Evolutionary conservation across 2,797 vertebrate species (phyloP), one percentile per base, ranked within the genome.

Genomic region (Buphagus erythrorhynchus): DNA sequence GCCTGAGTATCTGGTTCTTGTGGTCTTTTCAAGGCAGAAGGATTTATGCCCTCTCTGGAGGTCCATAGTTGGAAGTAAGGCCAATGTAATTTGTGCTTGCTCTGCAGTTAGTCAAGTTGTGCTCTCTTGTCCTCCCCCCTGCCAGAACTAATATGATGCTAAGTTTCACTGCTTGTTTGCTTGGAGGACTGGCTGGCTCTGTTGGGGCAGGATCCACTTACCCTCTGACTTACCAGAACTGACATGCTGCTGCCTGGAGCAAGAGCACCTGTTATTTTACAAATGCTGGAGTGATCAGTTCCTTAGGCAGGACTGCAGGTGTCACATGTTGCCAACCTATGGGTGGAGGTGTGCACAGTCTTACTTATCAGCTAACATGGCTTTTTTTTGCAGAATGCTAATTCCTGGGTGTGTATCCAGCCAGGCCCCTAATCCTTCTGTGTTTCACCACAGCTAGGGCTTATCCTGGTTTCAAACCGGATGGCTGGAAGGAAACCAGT

Each of bases 221-320:
- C 66, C 28, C 16, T 87, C 43, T 80, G 51, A 69, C 49, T 72
- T 72, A 42, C 25, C 38, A 72, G 62, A 52, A 67, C 49, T 80
- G 68, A 88, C 5, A 3, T 77, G 52, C 61, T 74, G 35, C 73
- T 71, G 28, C 55, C 79, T 72, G 82, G 35, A 91, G 85, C 90
- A 78, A 83, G 73, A 93, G 48, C 89, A 83, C 59, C 78, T 95
- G 68, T 72, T 95, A 65, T 29, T 88, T 94, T 83, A 42, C 49
- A 90, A 14, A 71, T 61, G 33, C 59, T 92, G 66, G 33, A 79
- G 46, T 20, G 14, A 38, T 89, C 36, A 61, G 38, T 89, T 92
- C 42, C 54, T 88, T 65, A 71, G 75, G 36, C 61, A 74, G 68
- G 35, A 67, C 61, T 77, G n/a, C 52, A 77, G 67, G 67, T 87